A percentile compares a stretch with the other conserved stretches of the same genome.
These are phyloP conservation scores for Agriopis leucophaearia DNA, from an alignment of 2,888 invertebrate species.

Conservation along the genomic window DNA sequence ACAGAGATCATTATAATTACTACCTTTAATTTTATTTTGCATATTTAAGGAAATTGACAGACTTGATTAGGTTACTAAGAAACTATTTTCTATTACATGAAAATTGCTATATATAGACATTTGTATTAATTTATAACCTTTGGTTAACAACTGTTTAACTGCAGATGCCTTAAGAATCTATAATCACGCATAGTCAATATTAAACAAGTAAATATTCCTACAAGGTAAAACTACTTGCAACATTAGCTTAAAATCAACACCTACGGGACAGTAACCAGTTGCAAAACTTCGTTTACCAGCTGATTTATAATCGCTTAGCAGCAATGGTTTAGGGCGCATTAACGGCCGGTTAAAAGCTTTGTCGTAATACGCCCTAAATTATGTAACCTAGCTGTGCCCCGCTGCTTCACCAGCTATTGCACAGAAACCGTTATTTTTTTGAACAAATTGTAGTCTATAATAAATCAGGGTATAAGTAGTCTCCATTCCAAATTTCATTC, in stretches of 20 bases:
- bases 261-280: conserved; percentile 10
- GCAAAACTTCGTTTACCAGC: conserved; percentile 19
- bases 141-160: conserved; percentile 13
- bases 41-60: too few relatives aligned
- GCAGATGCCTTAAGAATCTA: conserved; percentile 9
- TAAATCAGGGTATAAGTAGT: too few relatives aligned
- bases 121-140: not conserved
- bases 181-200: conserved; percentile 13
- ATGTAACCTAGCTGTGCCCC: conserved; percentile 2
- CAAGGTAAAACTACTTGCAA: conserved; percentile 11
- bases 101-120: not conserved
- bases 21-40: too few relatives aligned
- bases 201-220: conserved; percentile 10
- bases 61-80: too few relatives aligned
- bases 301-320: conserved; percentile 19
- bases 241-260: conserved; percentile 18
- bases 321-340: conserved; percentile 21
- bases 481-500: too few relatives aligned
- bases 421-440: too few relatives aligned
- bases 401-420: too few relatives aligned
- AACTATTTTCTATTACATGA: too few relatives aligned
- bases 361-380: conserved; percentile 18
- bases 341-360: conserved; percentile 19
- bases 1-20: too few relatives aligned
- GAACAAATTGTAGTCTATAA: too few relatives aligned